Percentiles rank a stretch among this genome's conserved stretches.
Evolutionary conservation across 1,140 invertebrate species (phyloP).

Genomic region (Camponotus vicinus): DNA sequence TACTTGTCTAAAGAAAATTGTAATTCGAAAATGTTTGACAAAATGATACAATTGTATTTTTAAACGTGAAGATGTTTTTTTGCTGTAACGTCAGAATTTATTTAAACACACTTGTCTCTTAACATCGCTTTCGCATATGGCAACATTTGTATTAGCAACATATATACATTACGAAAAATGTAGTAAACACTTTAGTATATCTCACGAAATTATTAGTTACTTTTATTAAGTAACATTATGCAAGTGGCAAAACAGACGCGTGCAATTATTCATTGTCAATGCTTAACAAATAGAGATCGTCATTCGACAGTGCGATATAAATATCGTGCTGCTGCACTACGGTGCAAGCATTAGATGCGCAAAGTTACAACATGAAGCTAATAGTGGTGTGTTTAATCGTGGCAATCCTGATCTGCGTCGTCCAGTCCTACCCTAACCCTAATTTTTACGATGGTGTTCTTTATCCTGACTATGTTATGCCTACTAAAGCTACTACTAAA

Average conservation of each 20-base stretch:
- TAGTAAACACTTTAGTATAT: neutral
- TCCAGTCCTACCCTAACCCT: no score
- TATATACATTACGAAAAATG: neutral
- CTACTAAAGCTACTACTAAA: no score
- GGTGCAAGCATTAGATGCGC: neutral
- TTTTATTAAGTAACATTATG: neutral
- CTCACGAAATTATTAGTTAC: conserved; percentile 29
- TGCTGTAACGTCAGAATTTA: neutral
- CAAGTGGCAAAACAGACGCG: conserved; percentile 39
- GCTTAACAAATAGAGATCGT: conserved; percentile 10
- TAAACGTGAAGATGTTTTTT: neutral
- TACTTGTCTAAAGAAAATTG: no score
- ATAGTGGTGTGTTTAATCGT: conserved; percentile 64
- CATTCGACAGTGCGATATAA: conserved; percentile 52
- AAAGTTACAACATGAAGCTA: conserved; percentile 47
- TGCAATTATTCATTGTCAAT: conserved; percentile 59
- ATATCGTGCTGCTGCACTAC: conserved; percentile 8
- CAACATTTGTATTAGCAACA: neutral
- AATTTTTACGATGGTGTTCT: no score
- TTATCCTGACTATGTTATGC: no score
- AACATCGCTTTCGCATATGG: neutral
- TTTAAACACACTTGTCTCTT: neutral
- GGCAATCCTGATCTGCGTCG: conserved; percentile 60
- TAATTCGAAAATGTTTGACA: neutral
- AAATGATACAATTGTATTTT: neutral